phyloP scores from a whole-genome alignment of 1,140 invertebrate genomes.

The Bombus balteatus region DNA sequence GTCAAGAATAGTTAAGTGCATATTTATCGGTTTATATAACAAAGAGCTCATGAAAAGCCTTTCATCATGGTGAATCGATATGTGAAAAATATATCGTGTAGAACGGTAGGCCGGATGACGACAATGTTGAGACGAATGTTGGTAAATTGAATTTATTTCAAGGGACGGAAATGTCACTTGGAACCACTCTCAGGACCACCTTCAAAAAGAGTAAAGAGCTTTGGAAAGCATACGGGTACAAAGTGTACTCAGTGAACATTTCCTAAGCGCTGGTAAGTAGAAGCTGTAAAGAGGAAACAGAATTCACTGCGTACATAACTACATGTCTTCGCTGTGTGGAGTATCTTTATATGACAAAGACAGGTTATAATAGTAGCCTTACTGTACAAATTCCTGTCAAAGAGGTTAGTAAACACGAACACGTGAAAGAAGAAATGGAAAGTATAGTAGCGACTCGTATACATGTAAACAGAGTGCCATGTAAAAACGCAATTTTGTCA shows the following conservation, averaged over 20 bases:
- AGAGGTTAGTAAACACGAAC: slow-evolving; percentile 37
- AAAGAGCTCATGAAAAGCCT: not conserved
- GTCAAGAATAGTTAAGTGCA: not conserved
- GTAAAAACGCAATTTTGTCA: not conserved
- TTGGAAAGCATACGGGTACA: slow-evolving; percentile 41
- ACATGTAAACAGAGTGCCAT: not conserved
- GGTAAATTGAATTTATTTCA: slow-evolving; percentile 57
- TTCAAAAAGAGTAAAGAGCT: slow-evolving; percentile 46
- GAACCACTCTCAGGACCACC: slow-evolving; percentile 41
- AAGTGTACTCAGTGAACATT: slow-evolving; percentile 61
- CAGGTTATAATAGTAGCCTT: slow-evolving; percentile 33
- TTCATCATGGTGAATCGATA: not conserved
- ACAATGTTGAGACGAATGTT: slow-evolving; percentile 31
- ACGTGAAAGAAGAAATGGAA: slow-evolving; percentile 33
- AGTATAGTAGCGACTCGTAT: not conserved
- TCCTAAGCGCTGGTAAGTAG: slow-evolving; percentile 65
- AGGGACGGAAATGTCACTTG: slow-evolving; percentile 26
- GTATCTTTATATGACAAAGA: slow-evolving; percentile 6
- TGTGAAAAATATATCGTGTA: not conserved
- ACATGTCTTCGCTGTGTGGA: slow-evolving; percentile 14
- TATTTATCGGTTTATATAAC: too few relatives aligned
- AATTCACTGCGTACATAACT: slow-evolving; percentile 27
- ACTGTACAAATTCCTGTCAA: slow-evolving; percentile 61
- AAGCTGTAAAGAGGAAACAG: slow-evolving; percentile 51
- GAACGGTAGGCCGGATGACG: slow-evolving; percentile 22